These are phyloP conservation scores for Nymphalis io DNA, from an alignment of 1,140 invertebrate species.

Conservation along the genomic window DNA sequence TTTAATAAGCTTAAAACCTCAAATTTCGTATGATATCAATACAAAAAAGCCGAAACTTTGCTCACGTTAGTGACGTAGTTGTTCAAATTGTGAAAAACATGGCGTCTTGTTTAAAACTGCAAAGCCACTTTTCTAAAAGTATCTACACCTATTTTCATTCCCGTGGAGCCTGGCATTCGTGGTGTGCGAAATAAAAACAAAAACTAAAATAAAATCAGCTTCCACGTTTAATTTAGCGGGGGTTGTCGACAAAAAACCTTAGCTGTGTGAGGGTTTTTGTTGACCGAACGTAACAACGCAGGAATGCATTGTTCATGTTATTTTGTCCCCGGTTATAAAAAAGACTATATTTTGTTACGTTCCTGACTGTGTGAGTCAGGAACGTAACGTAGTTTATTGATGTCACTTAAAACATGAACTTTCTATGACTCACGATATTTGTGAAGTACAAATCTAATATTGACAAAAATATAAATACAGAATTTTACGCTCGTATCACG, in stretches of 20 bases:
- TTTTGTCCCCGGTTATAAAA: slow-evolving; percentile 60
- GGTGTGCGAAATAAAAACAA: slow-evolving; percentile 50
- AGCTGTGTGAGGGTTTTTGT: slow-evolving; percentile 67
- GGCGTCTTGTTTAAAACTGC: slow-evolving; percentile 45
- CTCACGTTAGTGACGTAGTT: slow-evolving; percentile 30
- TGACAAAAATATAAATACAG: neutral
- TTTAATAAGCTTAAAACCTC: slow-evolving; percentile 21
- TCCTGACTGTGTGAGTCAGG: slow-evolving; percentile 57
- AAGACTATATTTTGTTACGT: slow-evolving; percentile 60
- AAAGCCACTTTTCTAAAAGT: slow-evolving; percentile 46
- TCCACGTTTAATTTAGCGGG: slow-evolving; percentile 75
- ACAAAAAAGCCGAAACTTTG: slow-evolving; percentile 31
- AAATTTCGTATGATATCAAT: slow-evolving; percentile 32
- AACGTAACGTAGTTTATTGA: slow-evolving; percentile 66
- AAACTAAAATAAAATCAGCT: slow-evolving; percentile 71
- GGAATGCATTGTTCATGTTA: slow-evolving; percentile 76
- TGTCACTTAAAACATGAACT: slow-evolving; percentile 47
- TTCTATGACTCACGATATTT: slow-evolving; percentile 42
- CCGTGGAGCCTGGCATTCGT: slow-evolving; percentile 27
- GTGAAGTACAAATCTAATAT: neutral
- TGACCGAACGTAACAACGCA: slow-evolving; percentile 67
- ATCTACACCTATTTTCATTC: slow-evolving; percentile 44
- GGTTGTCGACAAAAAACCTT: slow-evolving; percentile 70
- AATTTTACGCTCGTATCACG: neutral
- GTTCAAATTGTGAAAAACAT: slow-evolving; percentile 40